These are phyloP conservation scores for Brachionus calyciflorus DNA, from an alignment of 1,140 invertebrate species.

Conservation along the genomic window DNA sequence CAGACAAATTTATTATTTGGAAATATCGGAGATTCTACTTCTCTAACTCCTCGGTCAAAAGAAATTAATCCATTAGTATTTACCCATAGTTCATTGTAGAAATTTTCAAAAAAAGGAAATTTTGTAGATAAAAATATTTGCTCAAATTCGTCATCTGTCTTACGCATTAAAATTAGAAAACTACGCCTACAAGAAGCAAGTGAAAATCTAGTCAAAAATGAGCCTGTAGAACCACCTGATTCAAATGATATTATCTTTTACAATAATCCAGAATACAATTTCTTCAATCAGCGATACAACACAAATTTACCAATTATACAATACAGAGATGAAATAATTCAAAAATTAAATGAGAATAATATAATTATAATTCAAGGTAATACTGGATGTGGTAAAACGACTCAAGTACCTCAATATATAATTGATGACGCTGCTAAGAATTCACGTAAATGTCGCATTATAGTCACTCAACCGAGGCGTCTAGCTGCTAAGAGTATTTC, in stretches of 20 bases:
- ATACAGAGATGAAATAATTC: not conserved
- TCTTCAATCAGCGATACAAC: no score
- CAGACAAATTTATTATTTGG: not conserved
- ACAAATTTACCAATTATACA: not conserved
- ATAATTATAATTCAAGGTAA: conserved; percentile 50
- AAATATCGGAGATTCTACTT: not conserved
- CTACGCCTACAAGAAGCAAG: no score
- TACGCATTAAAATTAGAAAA: not conserved
- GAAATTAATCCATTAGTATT: conserved; percentile 31
- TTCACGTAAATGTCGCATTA: conserved; percentile 48
- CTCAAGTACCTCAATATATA: conserved; percentile 71
- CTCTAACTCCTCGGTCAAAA: not conserved
- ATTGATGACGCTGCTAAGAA: conserved; percentile 55
- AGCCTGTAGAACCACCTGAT: no score
- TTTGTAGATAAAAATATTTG: not conserved
- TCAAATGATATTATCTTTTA: no score
- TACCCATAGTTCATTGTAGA: not conserved
- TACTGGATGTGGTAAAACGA: conserved; percentile 61
- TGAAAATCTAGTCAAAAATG: no score
- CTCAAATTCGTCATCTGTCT: not conserved
- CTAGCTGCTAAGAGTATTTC: conserved; percentile 59
- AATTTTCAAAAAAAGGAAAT: not conserved
- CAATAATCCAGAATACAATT: no score
- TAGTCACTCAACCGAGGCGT: conserved; percentile 59
- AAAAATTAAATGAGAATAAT: not conserved